These are phyloP conservation scores for Mycalesis mineus DNA, from an alignment of 2,888 invertebrate genomes.

Conservation along the genomic window DNA sequence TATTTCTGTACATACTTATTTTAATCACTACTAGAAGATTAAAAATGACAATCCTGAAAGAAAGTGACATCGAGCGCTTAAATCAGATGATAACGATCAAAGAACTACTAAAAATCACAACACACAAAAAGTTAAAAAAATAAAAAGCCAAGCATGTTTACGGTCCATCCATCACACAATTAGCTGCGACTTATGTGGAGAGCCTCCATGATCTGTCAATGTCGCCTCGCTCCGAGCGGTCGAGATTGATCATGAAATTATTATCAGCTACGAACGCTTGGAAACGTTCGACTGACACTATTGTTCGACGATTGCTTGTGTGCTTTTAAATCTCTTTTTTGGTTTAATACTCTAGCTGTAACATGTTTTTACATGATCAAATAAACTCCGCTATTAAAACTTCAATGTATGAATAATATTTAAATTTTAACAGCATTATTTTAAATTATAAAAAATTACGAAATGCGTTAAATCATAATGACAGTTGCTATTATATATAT, in stretches of 20 bases:
- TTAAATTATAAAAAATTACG: too few relatives aligned
- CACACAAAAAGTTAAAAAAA: not conserved
- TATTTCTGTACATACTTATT: too few relatives aligned
- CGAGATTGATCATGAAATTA: constrained; percentile 45
- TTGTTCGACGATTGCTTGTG: constrained; percentile 25
- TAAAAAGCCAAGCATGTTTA: constrained; percentile 10
- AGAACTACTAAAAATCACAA: not conserved
- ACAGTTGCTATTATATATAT: too few relatives aligned
- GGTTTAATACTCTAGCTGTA: not conserved
- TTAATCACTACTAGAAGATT: too few relatives aligned
- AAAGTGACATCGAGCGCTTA: too few relatives aligned
- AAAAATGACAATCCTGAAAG: too few relatives aligned
- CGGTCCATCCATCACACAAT: constrained; percentile 42
- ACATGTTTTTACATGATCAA: not conserved
- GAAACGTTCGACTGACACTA: constrained; percentile 23
- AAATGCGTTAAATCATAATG: too few relatives aligned
- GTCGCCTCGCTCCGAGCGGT: constrained; percentile 38
- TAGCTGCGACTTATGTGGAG: constrained; percentile 34
- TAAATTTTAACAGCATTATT: too few relatives aligned
- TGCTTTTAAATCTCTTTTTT: not conserved
- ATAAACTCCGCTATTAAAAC: not conserved
- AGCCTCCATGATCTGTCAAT: constrained; percentile 42
- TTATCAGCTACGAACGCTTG: constrained; percentile 33
- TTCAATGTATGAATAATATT: too few relatives aligned
- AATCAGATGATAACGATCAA: not conserved